Conservation (phyloP, 2,113 vertebrate genomes). For the Gila orcuttii region DNA sequence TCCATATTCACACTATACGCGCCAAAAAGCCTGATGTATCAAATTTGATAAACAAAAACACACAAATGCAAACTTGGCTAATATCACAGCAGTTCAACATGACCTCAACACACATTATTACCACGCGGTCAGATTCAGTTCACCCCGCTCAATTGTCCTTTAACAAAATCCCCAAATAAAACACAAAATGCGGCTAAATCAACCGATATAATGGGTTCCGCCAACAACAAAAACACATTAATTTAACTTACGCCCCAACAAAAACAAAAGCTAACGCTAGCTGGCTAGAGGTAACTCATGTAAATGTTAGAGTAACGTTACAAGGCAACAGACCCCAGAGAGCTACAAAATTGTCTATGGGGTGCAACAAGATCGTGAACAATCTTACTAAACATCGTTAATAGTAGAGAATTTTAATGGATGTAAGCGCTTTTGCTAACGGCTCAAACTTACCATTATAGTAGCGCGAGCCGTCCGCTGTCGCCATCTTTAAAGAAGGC, state of each 20-base stretch:
- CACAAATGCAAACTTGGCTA: too few relatives aligned
- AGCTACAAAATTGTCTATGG: neutral
- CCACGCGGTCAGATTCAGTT: neutral
- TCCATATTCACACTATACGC: too few relatives aligned
- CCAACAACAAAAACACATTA: neutral
- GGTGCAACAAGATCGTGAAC: neutral
- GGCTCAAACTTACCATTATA: conserved; percentile 53
- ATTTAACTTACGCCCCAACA: neutral
- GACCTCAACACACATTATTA: neutral
- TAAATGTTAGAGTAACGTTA: neutral
- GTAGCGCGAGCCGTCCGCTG: conserved; percentile 58
- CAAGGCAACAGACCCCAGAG: neutral
- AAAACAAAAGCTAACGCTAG: conserved; percentile 8
- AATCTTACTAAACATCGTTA: neutral
- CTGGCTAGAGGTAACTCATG: neutral
- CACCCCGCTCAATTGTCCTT: neutral
- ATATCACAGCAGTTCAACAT: neutral
- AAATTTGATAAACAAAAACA: too few relatives aligned
- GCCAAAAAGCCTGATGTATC: too few relatives aligned
- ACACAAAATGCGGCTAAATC: neutral
- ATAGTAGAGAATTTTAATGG: neutral
- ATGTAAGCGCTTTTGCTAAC: neutral
- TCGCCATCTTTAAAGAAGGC: conserved; percentile 54
- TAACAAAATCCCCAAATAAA: neutral
- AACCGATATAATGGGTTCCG: too few relatives aligned